Base-by-base conservation (phyloP, 2,113 vertebrate genomes). In the Sander lucioperca region DNA sequence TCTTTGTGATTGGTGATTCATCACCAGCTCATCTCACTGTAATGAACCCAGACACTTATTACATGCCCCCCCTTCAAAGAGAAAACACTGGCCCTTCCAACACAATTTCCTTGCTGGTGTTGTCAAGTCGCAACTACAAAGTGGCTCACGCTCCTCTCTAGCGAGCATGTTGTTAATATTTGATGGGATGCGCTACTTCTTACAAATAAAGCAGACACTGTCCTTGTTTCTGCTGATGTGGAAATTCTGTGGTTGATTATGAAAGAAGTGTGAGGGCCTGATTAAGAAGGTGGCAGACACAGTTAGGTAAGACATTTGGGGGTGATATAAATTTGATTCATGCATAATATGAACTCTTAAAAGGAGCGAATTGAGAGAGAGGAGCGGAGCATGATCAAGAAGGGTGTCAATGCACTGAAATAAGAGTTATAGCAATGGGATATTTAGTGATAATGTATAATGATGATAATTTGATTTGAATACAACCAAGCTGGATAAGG, bases 1-100 rank as follows among this genome's bases (percentile, higher is more conserved):
- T 79, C 72, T 71, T 71, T 84, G 69, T 68, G 83, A 79, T 80
- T 7, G 69, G 80, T 57, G 43, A 88, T 82, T 88, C 81, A 84
- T 82, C 85, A 77, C 39, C 16, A 33, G 81, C 77, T 77, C 71
- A 59, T 73, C 78, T 83, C 75, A 81, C 33, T 74, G 79, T 86
- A 83, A 92, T 68, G 79, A 86, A 83, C 66, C 62, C 39, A 48
- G 86, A 90, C 89, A 68, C 74, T 86, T 83, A 92, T 92, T 82
- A 88, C 83, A 81, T 82, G 66, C 67, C 59, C 62, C 74, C 36
- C 3, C 83, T 74, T 79, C 83, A 87, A 82, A 86, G 45, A 81
- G 58, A 81, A 73, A 74, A 85, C 77, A 65, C 59, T 30, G 62
- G 67, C 80, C 79, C 59, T 71, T 88, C 84, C 59, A 50, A 81